phyloP scores from a whole-genome alignment of 2,888 invertebrate genomes.

The Netelia melanura region DNA sequence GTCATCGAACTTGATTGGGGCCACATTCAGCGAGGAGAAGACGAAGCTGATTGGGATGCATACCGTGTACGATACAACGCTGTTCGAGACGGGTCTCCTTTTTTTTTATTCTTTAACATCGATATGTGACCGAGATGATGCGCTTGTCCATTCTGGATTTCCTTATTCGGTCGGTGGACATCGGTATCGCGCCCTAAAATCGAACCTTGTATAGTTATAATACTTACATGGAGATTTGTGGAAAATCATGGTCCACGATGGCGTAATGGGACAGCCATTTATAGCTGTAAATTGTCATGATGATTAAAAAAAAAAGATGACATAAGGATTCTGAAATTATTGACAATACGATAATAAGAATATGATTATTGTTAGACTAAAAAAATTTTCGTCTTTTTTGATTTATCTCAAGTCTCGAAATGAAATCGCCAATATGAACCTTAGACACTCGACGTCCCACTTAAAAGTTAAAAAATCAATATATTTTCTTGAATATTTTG shows the following conservation, averaged over 20 bases:
- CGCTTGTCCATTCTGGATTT: slow-evolving; percentile 26
- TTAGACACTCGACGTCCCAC: too few species aligned
- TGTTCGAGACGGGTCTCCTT: slow-evolving; percentile 21
- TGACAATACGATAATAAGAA: too few species aligned
- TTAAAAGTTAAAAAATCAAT: too few species aligned
- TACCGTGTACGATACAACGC: slow-evolving; percentile 44
- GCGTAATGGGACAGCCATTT: not conserved
- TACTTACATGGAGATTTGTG: not conserved
- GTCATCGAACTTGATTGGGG: slow-evolving; percentile 52
- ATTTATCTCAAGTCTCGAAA: too few species aligned
- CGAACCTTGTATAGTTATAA: slow-evolving; percentile 1
- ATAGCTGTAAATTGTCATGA: too few species aligned
- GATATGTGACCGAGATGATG: slow-evolving; percentile 40
- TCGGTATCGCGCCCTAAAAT: slow-evolving; percentile 36
- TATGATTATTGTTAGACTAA: too few species aligned
- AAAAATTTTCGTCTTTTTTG: too few species aligned
- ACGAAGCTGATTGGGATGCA: slow-evolving; percentile 53
- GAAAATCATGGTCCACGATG: not conserved
- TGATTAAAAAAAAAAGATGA: too few species aligned
- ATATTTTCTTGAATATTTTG: too few species aligned
- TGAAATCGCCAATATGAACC: too few species aligned
- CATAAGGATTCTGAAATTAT: too few species aligned
- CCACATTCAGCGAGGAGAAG: slow-evolving; percentile 29
- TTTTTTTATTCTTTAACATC: slow-evolving; percentile 16
- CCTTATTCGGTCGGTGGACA: slow-evolving; percentile 48